Base-by-base conservation (phyloP, 2,113 vertebrate genomes). In the Suricata suricatta region DNA sequence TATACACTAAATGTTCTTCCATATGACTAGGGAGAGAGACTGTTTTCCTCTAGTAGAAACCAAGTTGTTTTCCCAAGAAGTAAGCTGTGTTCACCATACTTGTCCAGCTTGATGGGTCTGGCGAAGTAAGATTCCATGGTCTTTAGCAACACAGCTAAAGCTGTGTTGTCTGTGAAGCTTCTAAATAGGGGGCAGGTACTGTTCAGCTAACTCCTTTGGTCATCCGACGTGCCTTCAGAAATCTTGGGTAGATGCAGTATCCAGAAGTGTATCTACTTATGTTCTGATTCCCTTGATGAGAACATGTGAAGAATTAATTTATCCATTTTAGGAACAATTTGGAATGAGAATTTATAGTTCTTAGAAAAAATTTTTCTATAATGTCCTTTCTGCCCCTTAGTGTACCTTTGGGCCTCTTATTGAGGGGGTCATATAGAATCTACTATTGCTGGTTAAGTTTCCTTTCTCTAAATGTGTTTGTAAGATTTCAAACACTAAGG, bases 241-340 rank as follows among this genome's bases (percentile, higher is more conserved):
- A 25, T 93, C 77, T 83, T 90, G 38, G 64, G 54, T 57, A 72
- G 54, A 72, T 44, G 38, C n/a, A 81, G 11, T 90, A 15, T 92
- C 68, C n/a, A 86, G 71, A 90, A 80, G 91, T 71, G 47, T 79
- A 81, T 38, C 41, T 93, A 7, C 23, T 23, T 66, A 29, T 76
- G 35, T 77, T 54, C 25, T 90, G n/a, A 83, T 96, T 44, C 82
- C 82, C 74, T 93, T 92, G 35, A 88, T 35, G 52, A 97, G 66
- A 94, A 68, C 16, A 77, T 84, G 25, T 72, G 60, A n/a, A 89
- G 38, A 91, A 71, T 93, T 93, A 97, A 7, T 76, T 88, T 96
- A 72, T 57, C 29, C 54, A 96, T 88, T 88, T 92, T 85, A 91
- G 63, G 35, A 57, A 19, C 41, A 94, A 91, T 68, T 64, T 89